Evolutionary conservation across 1,140 invertebrate genomes (phyloP), one percentile per base, ranked within the genome.

Genomic region (Zaprionus davidi): DNA sequence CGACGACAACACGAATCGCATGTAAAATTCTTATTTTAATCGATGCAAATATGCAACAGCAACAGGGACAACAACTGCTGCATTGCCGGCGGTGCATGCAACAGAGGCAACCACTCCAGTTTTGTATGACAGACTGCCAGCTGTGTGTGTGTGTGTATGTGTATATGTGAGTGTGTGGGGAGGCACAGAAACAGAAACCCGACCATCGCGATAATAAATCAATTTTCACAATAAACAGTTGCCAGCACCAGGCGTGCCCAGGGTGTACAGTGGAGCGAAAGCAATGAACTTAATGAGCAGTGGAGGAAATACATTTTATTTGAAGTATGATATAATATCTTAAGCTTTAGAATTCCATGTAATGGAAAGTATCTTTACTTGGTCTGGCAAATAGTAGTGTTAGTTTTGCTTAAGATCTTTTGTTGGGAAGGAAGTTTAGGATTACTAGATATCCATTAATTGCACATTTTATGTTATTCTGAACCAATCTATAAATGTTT

Each of bases 11-110:
- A 82, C 85, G 85, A 85, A 90, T 88, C 78, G 85, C 85, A 87
- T 87, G 84, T 88, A 88, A 90, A 90, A 88, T 88, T 88, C 81
- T 90, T 88, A 90, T 79, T 88, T 88, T 90, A 88, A 88, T 88
- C 85, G 85, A 90, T 88, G 85, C 85, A 88, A 88, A 88, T 88
- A 88, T 88, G 84, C 80, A 78, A 72, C 82, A 36, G 62, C 82
- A 74, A 72, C 71, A 62, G 63, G 66, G 41, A 34, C 55, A 67
- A 66, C 70, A 62, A 57, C 51, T 56, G 69, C 64, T 49, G n/a
- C 56, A 66, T 66, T 64, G 82, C 70, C 68, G 71, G 63, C 79
- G 81, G 81, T 85, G 75, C 85, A 90, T 82, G 79, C 82, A 76
- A 75, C 75, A 66, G 71, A 57, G 63, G 62, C 75, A 63, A 59